Evolutionary conservation across 2,888 invertebrate genomes (phyloP).

Genomic region (Trissoscelio sp.): DNA sequence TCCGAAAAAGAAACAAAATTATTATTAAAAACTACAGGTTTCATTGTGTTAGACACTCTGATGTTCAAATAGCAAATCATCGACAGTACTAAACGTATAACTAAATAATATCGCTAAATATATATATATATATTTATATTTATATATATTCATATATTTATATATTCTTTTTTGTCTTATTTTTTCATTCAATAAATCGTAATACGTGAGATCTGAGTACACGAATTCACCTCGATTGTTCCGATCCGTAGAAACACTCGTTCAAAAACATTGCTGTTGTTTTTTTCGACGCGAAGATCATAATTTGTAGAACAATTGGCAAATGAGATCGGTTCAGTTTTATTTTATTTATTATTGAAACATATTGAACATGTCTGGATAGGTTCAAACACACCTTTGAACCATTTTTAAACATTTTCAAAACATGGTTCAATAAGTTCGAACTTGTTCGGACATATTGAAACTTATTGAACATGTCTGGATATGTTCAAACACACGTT

Average conservation of each 20-base stretch:
- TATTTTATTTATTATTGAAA: too few species aligned
- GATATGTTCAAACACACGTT: too few species aligned
- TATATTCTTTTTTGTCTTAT: constrained; percentile 56
- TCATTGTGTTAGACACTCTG: constrained; percentile 76
- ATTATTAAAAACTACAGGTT: constrained; percentile 80
- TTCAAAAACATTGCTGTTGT: constrained; percentile 68
- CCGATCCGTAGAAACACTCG: constrained; percentile 73
- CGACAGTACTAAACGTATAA: constrained; percentile 74
- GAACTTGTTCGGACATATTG: too few species aligned
- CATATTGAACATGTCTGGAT: too few species aligned
- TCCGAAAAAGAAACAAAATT: constrained; percentile 75
- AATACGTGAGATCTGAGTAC: constrained; percentile 81
- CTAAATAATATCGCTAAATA: constrained; percentile 74
- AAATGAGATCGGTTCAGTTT: constrained; percentile 49
- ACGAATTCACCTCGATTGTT: constrained; percentile 78
- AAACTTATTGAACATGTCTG: too few species aligned
- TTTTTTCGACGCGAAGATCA: constrained; percentile 62
- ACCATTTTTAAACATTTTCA: too few species aligned
- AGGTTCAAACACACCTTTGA: too few species aligned
- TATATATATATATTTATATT: constrained; percentile 67
- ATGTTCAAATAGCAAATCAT: constrained; percentile 73
- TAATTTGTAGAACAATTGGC: constrained; percentile 54
- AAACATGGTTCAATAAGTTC: too few species aligned
- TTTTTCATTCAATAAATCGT: constrained; percentile 73
- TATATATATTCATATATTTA: too few species aligned